phyloP scores from a whole-genome alignment of 2,888 invertebrate species.

The Adelphocoris suturalis region DNA sequence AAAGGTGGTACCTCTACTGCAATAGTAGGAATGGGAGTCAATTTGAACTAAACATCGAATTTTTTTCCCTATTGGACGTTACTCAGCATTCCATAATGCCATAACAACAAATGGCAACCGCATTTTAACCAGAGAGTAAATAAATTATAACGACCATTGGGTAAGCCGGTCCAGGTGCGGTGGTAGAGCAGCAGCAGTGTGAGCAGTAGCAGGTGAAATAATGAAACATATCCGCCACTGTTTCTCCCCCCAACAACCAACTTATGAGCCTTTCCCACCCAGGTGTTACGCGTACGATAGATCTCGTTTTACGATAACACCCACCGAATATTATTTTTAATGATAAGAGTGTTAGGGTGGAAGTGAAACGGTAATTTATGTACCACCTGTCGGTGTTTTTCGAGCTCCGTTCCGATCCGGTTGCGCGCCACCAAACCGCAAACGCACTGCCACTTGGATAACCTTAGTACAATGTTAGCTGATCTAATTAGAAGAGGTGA shows the following conservation, averaged over 20 bases:
- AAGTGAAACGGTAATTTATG: constrained; percentile 25
- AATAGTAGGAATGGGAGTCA: too few relatives aligned
- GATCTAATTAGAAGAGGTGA: constrained; percentile 36
- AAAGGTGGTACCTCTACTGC: too few relatives aligned
- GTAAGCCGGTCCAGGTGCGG: neutral
- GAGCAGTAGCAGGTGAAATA: constrained; percentile 30
- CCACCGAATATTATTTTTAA: constrained; percentile 5
- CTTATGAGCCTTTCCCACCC: neutral
- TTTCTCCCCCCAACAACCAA: neutral
- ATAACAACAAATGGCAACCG: neutral
- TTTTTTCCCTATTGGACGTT: too few relatives aligned
- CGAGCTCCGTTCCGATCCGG: neutral
- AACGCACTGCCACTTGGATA: too few relatives aligned
- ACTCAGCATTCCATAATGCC: too few relatives aligned
- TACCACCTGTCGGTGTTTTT: neutral
- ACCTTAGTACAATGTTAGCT: neutral
- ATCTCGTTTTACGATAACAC: neutral
- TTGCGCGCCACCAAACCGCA: neutral
- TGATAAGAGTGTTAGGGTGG: constrained; percentile 5
- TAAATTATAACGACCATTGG: neutral
- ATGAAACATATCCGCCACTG: neutral
- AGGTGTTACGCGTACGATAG: neutral
- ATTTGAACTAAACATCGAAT: too few relatives aligned
- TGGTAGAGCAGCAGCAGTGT: neutral
- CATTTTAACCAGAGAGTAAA: neutral